These are phyloP conservation scores for Sinella curviseta DNA, from an alignment of 1,140 invertebrate species.

Conservation along the genomic window DNA sequence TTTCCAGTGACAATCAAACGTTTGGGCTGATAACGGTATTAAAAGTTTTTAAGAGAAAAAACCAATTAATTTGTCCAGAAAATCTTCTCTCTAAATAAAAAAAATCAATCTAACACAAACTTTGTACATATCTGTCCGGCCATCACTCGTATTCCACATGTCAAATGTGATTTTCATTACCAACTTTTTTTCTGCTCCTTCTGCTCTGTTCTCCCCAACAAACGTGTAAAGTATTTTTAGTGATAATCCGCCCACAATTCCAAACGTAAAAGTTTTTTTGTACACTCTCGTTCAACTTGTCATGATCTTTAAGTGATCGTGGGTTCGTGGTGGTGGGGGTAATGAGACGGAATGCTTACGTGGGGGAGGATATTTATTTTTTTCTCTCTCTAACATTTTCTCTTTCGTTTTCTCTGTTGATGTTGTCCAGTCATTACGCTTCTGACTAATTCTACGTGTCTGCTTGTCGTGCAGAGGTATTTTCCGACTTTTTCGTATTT, in stretches of 20 bases:
- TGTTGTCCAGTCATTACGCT: neutral
- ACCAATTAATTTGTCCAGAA: too few species aligned
- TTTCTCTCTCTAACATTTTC: too few species aligned
- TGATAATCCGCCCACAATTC: neutral
- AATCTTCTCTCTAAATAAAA: too few species aligned
- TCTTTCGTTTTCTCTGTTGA: too few species aligned
- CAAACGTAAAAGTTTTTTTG: neutral
- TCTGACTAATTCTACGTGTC: neutral
- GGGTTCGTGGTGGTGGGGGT: neutral
- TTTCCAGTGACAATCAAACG: too few species aligned
- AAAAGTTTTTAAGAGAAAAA: too few species aligned
- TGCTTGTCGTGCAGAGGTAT: neutral
- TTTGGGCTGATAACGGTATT: too few species aligned
- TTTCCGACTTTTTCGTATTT: neutral
- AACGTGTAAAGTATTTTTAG: neutral
- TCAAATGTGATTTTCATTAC: too few species aligned
- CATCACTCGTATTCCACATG: too few species aligned
- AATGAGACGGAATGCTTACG: slow-evolving; percentile 8
- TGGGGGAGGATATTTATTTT: neutral
- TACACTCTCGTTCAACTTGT: neutral
- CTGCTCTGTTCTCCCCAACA: too few species aligned
- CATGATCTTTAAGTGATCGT: neutral
- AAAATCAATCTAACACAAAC: too few species aligned
- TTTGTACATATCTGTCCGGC: too few species aligned
- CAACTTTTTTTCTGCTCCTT: neutral